Conservation (phyloP, 2,113 vertebrate species). For the Phrynosoma blainvillii region DNA sequence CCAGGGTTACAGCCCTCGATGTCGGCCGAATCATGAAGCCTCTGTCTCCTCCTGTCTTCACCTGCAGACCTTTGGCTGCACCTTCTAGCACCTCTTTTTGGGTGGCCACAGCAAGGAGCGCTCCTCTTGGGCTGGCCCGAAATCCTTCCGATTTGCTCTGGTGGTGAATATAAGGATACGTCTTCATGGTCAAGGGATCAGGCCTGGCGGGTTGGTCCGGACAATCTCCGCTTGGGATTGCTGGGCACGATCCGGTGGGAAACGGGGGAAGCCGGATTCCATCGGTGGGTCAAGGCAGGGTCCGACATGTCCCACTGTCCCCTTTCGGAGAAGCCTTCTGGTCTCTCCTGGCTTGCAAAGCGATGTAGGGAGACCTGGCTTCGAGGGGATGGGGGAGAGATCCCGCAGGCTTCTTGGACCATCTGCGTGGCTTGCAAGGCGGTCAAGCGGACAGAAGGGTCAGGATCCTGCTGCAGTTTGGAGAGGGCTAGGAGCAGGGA, state of each 20-base stretch:
- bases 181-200: not conserved
- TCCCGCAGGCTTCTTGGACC: not conserved
- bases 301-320: not conserved
- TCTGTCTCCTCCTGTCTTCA: rapidly evolving
- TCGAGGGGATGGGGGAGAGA: rapidly evolving
- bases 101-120: too few species aligned
- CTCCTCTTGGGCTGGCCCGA: too few species aligned
- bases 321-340: not conserved
- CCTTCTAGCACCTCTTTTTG: not conserved
- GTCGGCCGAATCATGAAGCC: too few species aligned
- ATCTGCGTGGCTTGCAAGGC: constrained; percentile 1
- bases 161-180: rapidly evolving
- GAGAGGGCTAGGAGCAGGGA: not conserved
- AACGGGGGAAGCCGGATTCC: not conserved
- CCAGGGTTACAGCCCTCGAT: not conserved
- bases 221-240: not conserved
- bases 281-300: not conserved
- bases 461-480: not conserved
- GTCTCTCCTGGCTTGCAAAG: not conserved
- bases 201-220: not conserved
- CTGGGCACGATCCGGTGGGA: constrained; percentile 8
- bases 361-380: not conserved
- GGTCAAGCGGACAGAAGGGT: not conserved
- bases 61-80: not conserved
- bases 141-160: not conserved